A percentile compares a stretch with the other conserved stretches of the same genome.
Conservation (phyloP, 2,888 invertebrate species). For the Tryphoninae sp. region DNA sequence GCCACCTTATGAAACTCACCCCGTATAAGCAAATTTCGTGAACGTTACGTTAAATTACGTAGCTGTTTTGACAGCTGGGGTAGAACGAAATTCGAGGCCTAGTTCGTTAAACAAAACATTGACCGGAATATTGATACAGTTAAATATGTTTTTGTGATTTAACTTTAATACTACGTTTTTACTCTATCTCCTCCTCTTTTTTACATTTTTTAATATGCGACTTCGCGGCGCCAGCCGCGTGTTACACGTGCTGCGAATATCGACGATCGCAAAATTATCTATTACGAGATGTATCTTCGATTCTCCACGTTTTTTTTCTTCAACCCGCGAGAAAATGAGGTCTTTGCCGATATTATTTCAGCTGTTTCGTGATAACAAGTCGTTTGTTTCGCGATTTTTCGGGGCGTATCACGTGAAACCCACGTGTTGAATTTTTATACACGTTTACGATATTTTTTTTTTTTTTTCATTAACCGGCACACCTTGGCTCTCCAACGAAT, state of each 20-base stretch:
- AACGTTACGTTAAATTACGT: background rate
- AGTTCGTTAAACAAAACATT: background rate
- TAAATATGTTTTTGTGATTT: background rate
- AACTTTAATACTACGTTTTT: no score
- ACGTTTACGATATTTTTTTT: background rate
- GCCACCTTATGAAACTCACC: no score
- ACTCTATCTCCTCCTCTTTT: no score
- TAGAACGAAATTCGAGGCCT: no score
- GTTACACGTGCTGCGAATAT: no score
- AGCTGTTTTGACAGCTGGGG: constrained; percentile 31
- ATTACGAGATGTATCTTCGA: no score
- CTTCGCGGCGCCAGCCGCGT: no score
- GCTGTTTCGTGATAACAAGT: constrained; percentile 16
- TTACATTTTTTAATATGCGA: no score
- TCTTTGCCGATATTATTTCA: constrained; percentile 37
- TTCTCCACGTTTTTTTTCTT: background rate
- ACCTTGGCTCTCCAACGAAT: no score
- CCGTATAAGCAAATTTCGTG: no score
- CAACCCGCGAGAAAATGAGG: background rate
- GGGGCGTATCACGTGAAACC: constrained; percentile 20
- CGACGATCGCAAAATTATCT: no score
- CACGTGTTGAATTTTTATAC: constrained; percentile 11
- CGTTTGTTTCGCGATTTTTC: constrained; percentile 23
- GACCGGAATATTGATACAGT: background rate
- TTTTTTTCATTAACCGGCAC: no score